Evolutionary conservation across 2,797 vertebrate species (phyloP).

Genomic region (Taeniopygia guttata): DNA sequence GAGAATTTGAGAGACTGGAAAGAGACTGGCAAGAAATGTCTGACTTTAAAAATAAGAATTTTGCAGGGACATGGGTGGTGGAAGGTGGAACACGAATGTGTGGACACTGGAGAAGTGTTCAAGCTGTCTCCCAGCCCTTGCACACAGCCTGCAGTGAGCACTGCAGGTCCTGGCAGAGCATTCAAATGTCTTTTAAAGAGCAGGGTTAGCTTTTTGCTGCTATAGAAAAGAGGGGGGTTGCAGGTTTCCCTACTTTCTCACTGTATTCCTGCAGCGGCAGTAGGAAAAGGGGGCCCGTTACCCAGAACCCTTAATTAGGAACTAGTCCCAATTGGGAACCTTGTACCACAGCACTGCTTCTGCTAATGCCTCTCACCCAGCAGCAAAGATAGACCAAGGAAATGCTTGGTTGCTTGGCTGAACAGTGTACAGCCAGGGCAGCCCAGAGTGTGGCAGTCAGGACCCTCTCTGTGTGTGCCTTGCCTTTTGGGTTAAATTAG

Average conservation of each 20-base stretch:
- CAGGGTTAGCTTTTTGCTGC: neutral
- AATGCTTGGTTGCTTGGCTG: neutral
- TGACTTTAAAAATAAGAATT: neutral
- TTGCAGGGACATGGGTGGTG: neutral
- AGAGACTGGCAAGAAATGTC: neutral
- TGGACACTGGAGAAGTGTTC: rapidly evolving
- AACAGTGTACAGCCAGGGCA: neutral
- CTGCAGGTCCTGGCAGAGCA: neutral
- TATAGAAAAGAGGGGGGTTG: neutral
- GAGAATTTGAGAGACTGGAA: too few species aligned
- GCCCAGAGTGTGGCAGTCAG: neutral
- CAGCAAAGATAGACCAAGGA: neutral
- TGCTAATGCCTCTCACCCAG: rapidly evolving
- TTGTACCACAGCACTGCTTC: rapidly evolving
- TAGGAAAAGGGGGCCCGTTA: rapidly evolving
- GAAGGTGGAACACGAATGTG: neutral
- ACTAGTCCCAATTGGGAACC: too few species aligned
- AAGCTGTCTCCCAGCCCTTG: neutral
- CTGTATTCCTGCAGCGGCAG: neutral
- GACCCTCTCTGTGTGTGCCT: rapidly evolving
- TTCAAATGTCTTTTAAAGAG: neutral
- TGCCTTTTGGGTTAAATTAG: neutral
- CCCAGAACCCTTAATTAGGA: neutral
- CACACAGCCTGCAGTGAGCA: rapidly evolving
- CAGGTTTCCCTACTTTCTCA: neutral